Conservation (phyloP, 1,140 invertebrate genomes). For the Ephestia elutella region DNA sequence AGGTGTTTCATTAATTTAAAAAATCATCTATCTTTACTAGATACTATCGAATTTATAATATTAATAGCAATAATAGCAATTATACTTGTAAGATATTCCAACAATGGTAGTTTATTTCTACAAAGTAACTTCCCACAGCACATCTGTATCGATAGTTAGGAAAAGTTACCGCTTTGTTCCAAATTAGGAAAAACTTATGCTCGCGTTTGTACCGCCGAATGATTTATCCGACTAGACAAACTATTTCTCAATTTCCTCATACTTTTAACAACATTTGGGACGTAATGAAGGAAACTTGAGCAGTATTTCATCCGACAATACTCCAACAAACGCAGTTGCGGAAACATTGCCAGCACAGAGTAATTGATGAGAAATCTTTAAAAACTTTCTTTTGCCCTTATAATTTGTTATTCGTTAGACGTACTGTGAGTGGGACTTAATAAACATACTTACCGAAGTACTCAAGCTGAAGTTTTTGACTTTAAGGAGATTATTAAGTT, state of each 20-base stretch:
- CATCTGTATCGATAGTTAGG: too few relatives aligned
- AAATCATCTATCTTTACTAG: too few relatives aligned
- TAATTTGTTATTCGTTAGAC: slow-evolving; percentile 19
- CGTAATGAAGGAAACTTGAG: slow-evolving; percentile 19
- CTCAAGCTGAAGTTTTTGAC: background rate
- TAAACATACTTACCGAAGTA: slow-evolving; percentile 1
- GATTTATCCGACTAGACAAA: slow-evolving; percentile 10
- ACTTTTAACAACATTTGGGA: slow-evolving; percentile 35
- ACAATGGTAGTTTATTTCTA: too few relatives aligned
- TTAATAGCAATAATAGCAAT: too few relatives aligned
- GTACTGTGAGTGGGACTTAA: slow-evolving; percentile 11
- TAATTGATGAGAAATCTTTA: slow-evolving; percentile 26
- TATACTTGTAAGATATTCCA: too few relatives aligned
- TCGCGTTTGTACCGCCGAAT: slow-evolving; percentile 4
- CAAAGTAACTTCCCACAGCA: background rate
- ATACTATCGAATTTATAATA: too few relatives aligned
- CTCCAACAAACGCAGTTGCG: slow-evolving; percentile 15
- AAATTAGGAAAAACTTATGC: background rate
- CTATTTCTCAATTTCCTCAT: slow-evolving; percentile 20
- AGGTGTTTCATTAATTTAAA: too few relatives aligned
- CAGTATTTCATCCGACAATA: slow-evolving; percentile 25
- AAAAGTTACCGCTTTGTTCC: background rate
- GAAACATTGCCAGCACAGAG: slow-evolving; percentile 14
- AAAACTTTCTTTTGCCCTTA: slow-evolving; percentile 20
- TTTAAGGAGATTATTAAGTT: slow-evolving; percentile 15